Evolutionary conservation across 64 coral and sea anemone genomes (phyloP), one percentile per base, ranked within the genome.

Genomic region (Porites lutea): DNA sequence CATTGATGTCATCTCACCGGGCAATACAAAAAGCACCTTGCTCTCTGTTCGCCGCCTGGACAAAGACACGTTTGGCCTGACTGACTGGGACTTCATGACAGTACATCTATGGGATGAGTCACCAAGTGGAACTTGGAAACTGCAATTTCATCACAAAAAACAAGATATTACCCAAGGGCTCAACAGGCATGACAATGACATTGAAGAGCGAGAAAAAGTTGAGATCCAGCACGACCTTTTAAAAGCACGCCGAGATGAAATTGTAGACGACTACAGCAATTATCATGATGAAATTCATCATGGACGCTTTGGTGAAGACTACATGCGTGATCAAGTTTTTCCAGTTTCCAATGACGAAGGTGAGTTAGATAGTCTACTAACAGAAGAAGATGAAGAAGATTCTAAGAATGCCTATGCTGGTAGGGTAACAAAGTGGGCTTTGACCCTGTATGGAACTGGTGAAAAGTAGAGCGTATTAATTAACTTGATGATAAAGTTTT

Each of bases 231-330:
- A 92, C 59, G 80, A 89, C 19, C 57, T 92, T 27, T 62, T 87
- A 49, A 97, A 97, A 79, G 95, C 95, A 10, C 92, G 87, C 50
- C 77, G 95, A 48, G 88, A 97, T 91, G 95, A 97, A 59, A 97
- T 97, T 45, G 16, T 63, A 13, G 82, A 72, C 21, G 79, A 90
- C n/a, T 95, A 95, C 16, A 74, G 88, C 50, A 87, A 79, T n/a
- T 94, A 88, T 58, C 97, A 89, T 77, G 97, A 99, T 59, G 97
- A 99, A 78, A 95, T 99, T 49, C 91, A 95, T 72, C 97, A 99
- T 94, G 97, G 97, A 57, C 88, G 97, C 19, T 88, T 67, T 87
- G 92, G 94, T 69, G 83, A 79, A 57, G 97, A 99, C 76, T 99
- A 99, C 79, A 99, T 99, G 97, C 90, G 97, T 75, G 97, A 99